Conservation (phyloP, 2,888 invertebrate genomes). For the Euclidia mi region DNA sequence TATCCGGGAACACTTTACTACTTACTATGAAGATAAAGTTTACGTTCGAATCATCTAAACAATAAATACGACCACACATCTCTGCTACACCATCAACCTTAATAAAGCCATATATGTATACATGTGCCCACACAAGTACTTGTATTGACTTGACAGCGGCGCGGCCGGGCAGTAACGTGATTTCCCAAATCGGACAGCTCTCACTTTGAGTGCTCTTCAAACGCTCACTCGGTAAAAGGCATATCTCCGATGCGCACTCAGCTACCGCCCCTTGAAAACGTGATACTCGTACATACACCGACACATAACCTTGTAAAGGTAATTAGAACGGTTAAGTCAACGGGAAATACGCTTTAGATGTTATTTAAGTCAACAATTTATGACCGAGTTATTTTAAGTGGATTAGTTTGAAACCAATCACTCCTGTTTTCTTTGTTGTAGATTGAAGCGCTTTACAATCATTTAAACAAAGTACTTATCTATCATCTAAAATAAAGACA, state of each 20-base stretch:
- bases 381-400: too few relatives aligned
- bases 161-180: constrained; percentile 74
- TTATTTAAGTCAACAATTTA: neutral
- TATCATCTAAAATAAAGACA: too few relatives aligned
- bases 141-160: constrained; percentile 53
- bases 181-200: constrained; percentile 86
- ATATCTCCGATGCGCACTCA: constrained; percentile 69
- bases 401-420: too few relatives aligned
- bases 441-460: too few relatives aligned
- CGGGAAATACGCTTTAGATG: neutral
- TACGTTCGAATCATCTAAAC: too few relatives aligned
- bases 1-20: too few relatives aligned
- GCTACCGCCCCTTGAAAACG: constrained; percentile 66
- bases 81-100: constrained; percentile 13
- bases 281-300: constrained; percentile 56
- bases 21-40: too few relatives aligned
- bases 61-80: too few relatives aligned
- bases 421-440: too few relatives aligned
- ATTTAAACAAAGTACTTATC: too few relatives aligned
- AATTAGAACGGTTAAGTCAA: constrained; percentile 24
- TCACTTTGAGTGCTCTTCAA: constrained; percentile 82
- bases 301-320: constrained; percentile 23
- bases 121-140: constrained; percentile 15
- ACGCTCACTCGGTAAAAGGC: constrained; percentile 73
- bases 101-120: constrained; percentile 19